Conservation (phyloP, 2,113 vertebrate genomes). For the Alethe castanea region DNA sequence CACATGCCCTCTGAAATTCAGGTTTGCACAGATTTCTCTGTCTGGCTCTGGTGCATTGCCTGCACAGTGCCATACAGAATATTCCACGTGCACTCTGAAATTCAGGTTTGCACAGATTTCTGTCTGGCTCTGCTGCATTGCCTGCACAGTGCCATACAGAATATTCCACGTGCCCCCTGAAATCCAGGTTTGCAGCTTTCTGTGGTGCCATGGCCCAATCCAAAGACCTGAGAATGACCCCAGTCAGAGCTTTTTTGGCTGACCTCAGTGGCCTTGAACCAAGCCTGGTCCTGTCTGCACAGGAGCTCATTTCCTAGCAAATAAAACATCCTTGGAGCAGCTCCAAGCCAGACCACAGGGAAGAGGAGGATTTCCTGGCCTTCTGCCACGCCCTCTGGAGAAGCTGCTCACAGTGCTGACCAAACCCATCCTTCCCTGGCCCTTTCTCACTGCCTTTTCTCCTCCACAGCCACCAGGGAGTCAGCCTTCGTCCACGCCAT, state of each 20-base stretch:
- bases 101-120: not conserved
- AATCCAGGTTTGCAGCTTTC: not conserved
- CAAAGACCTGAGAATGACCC: not conserved
- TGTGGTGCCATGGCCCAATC: not conserved
- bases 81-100: not conserved
- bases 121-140: fast-evolving
- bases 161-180: fast-evolving
- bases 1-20: not conserved
- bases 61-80: too few species aligned
- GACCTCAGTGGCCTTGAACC: not conserved
- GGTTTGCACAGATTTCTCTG: not conserved
- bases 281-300: not conserved
- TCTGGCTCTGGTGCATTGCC: too few species aligned
- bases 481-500: conserved; percentile 96
- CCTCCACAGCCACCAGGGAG: conserved; percentile 88
- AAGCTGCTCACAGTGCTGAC: not conserved
- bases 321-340: not conserved
- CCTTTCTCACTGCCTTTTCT: not conserved
- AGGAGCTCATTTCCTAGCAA: not conserved
- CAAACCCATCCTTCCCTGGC: not conserved
- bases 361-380: not conserved
- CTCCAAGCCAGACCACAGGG: not conserved
- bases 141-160: fast-evolving
- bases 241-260: not conserved
- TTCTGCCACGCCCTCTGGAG: not conserved